These are phyloP conservation scores for Brachypalpus laphriformis DNA, from an alignment of 2,888 invertebrate species.

Conservation along the genomic window DNA sequence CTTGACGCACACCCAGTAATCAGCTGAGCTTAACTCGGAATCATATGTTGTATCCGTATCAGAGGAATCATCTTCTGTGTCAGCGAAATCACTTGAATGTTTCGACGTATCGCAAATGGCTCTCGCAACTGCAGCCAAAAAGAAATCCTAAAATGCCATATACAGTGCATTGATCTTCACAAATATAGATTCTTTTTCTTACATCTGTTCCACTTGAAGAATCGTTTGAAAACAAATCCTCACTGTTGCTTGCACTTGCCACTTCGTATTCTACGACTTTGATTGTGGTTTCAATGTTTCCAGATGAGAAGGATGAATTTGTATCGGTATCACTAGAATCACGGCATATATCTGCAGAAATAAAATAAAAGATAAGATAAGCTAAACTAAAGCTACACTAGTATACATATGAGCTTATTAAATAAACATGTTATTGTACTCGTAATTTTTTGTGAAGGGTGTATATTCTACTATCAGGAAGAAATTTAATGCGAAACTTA, in stretches of 20 bases:
- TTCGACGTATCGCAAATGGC: conserved; percentile 44
- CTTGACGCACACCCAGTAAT: conserved; percentile 87
- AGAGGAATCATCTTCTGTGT: conserved; percentile 77
- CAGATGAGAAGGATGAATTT: conserved; percentile 65
- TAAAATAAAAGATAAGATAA: background rate
- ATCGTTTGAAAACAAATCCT: conserved; percentile 82
- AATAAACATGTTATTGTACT: too few species aligned
- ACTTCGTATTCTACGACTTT: conserved; percentile 84
- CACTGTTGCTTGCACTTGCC: conserved; percentile 83
- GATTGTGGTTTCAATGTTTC: conserved; percentile 76
- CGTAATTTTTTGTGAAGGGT: too few species aligned
- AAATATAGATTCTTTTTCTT: conserved; percentile 48
- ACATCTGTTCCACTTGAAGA: conserved; percentile 85
- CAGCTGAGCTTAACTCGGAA: conserved; percentile 84
- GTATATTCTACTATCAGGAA: too few species aligned
- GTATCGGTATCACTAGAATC: conserved; percentile 84
- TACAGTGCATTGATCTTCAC: conserved; percentile 31
- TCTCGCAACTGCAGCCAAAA: conserved; percentile 72
- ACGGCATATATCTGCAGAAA: conserved; percentile 75
- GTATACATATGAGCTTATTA: too few species aligned
- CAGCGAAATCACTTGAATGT: conserved; percentile 76
- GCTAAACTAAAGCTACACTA: too few species aligned
- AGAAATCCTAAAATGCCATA: conserved; percentile 71
- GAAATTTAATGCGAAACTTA: too few species aligned
- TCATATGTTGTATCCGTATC: conserved; percentile 78